Conservation (phyloP, 2,113 vertebrate species). For the Mus pahari region DNA sequence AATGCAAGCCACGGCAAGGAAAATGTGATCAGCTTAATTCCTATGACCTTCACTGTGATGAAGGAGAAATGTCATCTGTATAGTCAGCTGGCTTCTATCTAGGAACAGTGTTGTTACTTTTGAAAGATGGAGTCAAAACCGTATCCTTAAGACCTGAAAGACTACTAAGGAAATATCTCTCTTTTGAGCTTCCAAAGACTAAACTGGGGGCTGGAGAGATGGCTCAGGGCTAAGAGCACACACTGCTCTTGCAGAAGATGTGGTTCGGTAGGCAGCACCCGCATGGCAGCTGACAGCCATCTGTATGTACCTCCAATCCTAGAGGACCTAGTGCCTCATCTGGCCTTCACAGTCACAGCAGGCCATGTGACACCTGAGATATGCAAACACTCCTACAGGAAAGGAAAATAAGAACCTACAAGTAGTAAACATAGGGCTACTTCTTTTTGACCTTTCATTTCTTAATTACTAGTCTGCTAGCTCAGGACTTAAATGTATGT, state of each 20-base stretch:
- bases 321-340: too few species aligned
- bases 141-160: neutral
- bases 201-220: neutral
- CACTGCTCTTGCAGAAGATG: neutral
- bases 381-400: neutral
- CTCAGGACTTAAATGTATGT: neutral
- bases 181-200: conserved; percentile 1
- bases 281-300: neutral
- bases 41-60: conserved; percentile 2
- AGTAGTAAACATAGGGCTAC: neutral
- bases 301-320: neutral
- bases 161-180: neutral
- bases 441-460: neutral
- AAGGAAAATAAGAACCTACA: neutral
- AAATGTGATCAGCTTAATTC: conserved; percentile 14
- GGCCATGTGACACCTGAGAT: neutral
- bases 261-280: neutral
- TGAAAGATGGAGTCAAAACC: neutral
- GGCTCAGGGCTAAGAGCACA: neutral
- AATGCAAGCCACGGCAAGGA: neutral
- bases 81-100: neutral
- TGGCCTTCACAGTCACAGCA: neutral
- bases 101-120: neutral
- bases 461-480: conserved; percentile 23
- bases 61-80: neutral